phyloP scores from a whole-genome alignment of 2,888 invertebrate genomes.

The Euzophera pinguis region DNA sequence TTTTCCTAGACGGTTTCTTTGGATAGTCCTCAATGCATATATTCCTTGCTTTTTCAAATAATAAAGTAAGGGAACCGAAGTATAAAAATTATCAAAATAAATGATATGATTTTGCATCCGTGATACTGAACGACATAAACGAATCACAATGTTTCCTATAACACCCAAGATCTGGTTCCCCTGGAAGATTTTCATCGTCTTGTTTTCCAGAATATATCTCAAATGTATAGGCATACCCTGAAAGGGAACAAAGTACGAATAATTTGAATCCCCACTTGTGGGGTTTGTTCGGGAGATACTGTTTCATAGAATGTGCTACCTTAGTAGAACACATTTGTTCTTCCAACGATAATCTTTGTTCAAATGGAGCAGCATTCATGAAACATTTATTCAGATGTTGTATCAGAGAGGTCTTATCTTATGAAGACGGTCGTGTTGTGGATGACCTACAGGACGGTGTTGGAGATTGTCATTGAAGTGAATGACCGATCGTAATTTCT shows the following conservation, averaged over 20 bases:
- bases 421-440: slow-evolving; percentile 12
- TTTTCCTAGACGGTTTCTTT: slow-evolving; percentile 38
- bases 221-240: neutral
- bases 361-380: neutral
- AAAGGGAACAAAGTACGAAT: neutral
- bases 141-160: slow-evolving; percentile 29
- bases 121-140: slow-evolving; percentile 30
- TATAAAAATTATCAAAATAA: slow-evolving; percentile 34
- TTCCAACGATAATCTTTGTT: neutral
- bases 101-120: slow-evolving; percentile 32
- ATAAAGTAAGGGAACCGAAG: slow-evolving; percentile 30
- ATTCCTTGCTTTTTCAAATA: slow-evolving; percentile 34
- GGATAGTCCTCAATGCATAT: slow-evolving; percentile 31
- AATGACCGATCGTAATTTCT: slow-evolving; percentile 27
- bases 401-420: too few relatives aligned
- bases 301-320: neutral
- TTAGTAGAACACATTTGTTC: neutral
- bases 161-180: neutral
- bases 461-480: slow-evolving; percentile 33
- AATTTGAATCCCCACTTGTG: neutral
- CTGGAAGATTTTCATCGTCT: neutral
- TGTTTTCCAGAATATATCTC: neutral
- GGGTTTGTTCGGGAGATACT: neutral
- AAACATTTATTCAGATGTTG: neutral
- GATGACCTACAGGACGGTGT: slow-evolving; percentile 28